Evolutionary conservation across 1,140 invertebrate species (phyloP).

Genomic region (Metopolophium dirhodum): DNA sequence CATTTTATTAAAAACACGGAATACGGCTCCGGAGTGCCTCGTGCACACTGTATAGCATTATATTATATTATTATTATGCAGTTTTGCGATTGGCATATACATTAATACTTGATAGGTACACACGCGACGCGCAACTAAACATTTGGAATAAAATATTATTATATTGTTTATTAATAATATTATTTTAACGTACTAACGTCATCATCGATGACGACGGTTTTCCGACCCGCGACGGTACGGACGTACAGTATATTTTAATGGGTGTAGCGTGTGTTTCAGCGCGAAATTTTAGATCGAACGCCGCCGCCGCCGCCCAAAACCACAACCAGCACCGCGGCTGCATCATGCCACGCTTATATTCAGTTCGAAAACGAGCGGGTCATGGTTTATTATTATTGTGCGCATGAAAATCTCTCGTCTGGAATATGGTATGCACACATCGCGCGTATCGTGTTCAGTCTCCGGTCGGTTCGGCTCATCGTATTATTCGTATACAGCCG

Average conservation of each 20-base stretch:
- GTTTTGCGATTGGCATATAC: too few relatives aligned
- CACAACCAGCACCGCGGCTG: background rate
- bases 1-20: background rate
- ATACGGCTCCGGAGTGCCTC: background rate
- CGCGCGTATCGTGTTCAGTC: background rate
- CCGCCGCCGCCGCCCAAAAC: too few relatives aligned
- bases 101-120: background rate
- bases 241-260: background rate
- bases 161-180: background rate
- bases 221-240: background rate
- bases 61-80: too few relatives aligned
- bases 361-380: background rate
- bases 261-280: background rate
- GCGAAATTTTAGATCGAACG: background rate
- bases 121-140: background rate
- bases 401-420: background rate
- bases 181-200: background rate
- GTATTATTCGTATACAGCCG: background rate
- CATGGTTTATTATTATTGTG: slow-evolving; percentile 1
- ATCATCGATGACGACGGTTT: background rate
- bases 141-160: background rate
- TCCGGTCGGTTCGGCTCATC: background rate
- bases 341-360: background rate
- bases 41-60: too few relatives aligned
- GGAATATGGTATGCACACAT: background rate